phyloP scores from a whole-genome alignment of 2,888 invertebrate genomes.

The Pardosa pseudoannulata region DNA sequence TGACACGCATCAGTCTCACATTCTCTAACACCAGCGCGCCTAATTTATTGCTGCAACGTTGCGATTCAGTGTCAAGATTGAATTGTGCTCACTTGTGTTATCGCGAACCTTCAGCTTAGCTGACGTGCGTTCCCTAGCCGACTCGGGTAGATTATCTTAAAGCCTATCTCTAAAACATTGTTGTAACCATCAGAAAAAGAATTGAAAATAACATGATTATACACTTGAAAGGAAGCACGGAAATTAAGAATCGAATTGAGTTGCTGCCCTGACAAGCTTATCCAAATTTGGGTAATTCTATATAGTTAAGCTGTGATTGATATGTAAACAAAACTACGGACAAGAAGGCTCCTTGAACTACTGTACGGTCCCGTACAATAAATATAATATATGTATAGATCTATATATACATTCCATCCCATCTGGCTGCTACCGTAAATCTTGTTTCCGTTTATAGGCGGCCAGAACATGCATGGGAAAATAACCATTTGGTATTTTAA shows the following conservation, averaged over 20 bases:
- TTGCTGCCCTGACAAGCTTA: too few relatives aligned
- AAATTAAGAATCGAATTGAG: background rate
- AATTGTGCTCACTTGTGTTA: background rate
- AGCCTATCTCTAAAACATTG: background rate
- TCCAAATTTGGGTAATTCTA: too few relatives aligned
- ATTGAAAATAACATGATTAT: background rate
- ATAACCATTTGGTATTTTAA: too few relatives aligned
- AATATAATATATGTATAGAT: too few relatives aligned
- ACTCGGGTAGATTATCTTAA: background rate
- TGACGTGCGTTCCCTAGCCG: background rate
- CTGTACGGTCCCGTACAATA: too few relatives aligned
- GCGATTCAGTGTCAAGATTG: slow-evolving; percentile 1
- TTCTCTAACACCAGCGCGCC: background rate
- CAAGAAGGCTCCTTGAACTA: too few relatives aligned
- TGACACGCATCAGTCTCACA: slow-evolving; percentile 3
- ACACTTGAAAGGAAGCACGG: background rate
- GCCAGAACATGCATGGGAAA: too few relatives aligned
- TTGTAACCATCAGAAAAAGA: background rate
- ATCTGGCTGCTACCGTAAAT: too few relatives aligned
- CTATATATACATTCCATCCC: too few relatives aligned
- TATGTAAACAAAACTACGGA: too few relatives aligned
- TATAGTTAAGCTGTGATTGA: too few relatives aligned
- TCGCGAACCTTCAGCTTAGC: background rate
- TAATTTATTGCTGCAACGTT: slow-evolving; percentile 15
- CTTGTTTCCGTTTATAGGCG: too few relatives aligned